Percentiles rank a stretch among this genome's conserved stretches.
Conservation (phyloP, 2,888 invertebrate genomes). For the Stenotaenia linearis region DNA sequence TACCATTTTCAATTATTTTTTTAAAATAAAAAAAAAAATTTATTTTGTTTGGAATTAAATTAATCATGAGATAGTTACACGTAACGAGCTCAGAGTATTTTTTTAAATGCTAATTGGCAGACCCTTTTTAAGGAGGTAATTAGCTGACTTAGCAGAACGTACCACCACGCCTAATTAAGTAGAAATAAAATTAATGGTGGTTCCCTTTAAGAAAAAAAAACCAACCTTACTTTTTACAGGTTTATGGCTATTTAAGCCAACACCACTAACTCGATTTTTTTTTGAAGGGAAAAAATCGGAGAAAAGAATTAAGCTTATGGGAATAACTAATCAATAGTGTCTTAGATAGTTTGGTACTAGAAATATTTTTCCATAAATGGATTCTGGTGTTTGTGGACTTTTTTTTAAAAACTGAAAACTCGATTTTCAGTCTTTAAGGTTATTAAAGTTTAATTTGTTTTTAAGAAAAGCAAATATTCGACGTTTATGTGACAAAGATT, state of each 20-base stretch:
- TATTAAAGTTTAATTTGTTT: too few relatives aligned
- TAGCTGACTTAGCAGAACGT: background rate
- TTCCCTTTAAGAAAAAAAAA: background rate
- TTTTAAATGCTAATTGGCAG: conserved; percentile 6
- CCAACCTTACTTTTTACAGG: background rate
- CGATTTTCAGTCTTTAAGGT: too few relatives aligned
- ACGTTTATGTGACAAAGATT: too few relatives aligned
- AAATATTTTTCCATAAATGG: too few relatives aligned
- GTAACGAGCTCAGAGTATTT: background rate
- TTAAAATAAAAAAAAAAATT: conserved; percentile 52
- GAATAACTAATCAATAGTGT: too few relatives aligned
- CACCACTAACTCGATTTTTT: background rate
- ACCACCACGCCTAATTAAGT: background rate
- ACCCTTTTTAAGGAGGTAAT: conserved; percentile 2
- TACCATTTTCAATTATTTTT: conserved; percentile 33
- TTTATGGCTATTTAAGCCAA: background rate
- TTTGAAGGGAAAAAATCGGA: background rate
- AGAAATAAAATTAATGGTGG: conserved; percentile 23
- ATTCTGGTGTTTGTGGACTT: too few relatives aligned
- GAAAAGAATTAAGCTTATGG: background rate
- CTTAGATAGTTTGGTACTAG: too few relatives aligned
- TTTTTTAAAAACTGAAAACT: too few relatives aligned
- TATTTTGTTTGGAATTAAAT: background rate
- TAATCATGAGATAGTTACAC: background rate
- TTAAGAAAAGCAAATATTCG: too few relatives aligned